These are phyloP conservation scores for Paradisaea rubra DNA, from an alignment of 2,113 vertebrate genomes.

Conservation along the genomic window DNA sequence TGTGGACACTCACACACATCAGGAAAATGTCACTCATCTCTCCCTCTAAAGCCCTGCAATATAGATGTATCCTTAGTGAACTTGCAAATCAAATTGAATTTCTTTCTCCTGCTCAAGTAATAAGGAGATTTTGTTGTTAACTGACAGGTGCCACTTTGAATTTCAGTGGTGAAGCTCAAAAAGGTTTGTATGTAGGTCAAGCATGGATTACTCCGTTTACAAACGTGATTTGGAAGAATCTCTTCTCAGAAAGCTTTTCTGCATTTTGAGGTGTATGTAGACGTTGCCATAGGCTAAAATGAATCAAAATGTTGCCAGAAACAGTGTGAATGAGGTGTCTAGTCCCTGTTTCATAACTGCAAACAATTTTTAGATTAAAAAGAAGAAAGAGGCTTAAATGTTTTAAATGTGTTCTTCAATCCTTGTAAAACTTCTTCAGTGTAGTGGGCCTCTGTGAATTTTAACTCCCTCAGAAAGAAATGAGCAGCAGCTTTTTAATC, in stretches of 20 bases:
- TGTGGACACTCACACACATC: neutral
- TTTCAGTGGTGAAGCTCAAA: slow-evolving; percentile 6
- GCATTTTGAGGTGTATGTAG: neutral
- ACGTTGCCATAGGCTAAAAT: neutral
- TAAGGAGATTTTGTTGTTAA: slow-evolving; percentile 30
- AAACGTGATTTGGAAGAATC: neutral
- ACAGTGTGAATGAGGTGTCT: neutral
- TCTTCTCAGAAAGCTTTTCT: slow-evolving; percentile 9
- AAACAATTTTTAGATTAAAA: slow-evolving; percentile 9
- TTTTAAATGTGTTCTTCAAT: neutral
- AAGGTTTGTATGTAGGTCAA: slow-evolving; percentile 33
- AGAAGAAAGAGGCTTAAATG: neutral
- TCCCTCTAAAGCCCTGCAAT: neutral
- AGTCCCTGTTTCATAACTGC: neutral
- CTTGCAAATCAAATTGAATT: slow-evolving; percentile 13
- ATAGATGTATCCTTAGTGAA: slow-evolving; percentile 1
- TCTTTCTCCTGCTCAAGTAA: slow-evolving; percentile 1
- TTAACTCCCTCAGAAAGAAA: neutral
- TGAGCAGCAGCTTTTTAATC: neutral
- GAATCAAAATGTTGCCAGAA: neutral
- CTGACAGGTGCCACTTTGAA: slow-evolving; percentile 44
- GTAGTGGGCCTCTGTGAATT: neutral
- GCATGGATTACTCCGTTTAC: slow-evolving; percentile 24
- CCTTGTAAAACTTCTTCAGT: neutral
- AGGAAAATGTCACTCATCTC: neutral